These are phyloP conservation scores for Apodemus sylvaticus DNA, from an alignment of 2,113 vertebrate genomes.

Conservation along the genomic window DNA sequence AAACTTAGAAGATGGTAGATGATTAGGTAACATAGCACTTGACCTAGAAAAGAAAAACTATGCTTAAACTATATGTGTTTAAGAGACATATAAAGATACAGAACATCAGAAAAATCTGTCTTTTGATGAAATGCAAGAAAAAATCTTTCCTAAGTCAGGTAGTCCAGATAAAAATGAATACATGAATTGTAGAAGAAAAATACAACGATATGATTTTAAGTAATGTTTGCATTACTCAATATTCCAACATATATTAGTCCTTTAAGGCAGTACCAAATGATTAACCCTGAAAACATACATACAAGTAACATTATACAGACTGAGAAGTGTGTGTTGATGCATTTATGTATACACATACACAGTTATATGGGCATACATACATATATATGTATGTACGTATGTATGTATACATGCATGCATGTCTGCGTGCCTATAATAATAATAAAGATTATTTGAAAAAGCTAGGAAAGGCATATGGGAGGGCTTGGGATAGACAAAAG, in stretches of 20 bases:
- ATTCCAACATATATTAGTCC: neutral
- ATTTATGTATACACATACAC: neutral
- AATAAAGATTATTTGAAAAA: neutral
- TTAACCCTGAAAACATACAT: neutral
- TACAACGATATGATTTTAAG: neutral
- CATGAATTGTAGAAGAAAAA: neutral
- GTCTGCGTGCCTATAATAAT: neutral
- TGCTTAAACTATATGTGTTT: neutral
- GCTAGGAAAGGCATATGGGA: too few species aligned
- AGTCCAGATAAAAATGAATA: neutral
- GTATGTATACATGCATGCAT: too few species aligned
- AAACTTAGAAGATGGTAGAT: neutral
- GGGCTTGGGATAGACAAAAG: too few species aligned
- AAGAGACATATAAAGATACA: neutral
- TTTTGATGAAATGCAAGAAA: neutral
- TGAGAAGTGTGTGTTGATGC: neutral
- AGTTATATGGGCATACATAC: neutral
- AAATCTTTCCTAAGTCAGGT: neutral
- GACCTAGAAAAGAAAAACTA: neutral
- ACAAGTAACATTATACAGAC: neutral
- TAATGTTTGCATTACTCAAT: neutral
- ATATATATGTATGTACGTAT: too few species aligned
- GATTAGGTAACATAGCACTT: conserved; percentile 14
- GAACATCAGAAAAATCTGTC: neutral
- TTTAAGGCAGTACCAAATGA: neutral